These are phyloP conservation scores for Lucilia sericata DNA, from an alignment of 1,140 invertebrate genomes.

Conservation along the genomic window DNA sequence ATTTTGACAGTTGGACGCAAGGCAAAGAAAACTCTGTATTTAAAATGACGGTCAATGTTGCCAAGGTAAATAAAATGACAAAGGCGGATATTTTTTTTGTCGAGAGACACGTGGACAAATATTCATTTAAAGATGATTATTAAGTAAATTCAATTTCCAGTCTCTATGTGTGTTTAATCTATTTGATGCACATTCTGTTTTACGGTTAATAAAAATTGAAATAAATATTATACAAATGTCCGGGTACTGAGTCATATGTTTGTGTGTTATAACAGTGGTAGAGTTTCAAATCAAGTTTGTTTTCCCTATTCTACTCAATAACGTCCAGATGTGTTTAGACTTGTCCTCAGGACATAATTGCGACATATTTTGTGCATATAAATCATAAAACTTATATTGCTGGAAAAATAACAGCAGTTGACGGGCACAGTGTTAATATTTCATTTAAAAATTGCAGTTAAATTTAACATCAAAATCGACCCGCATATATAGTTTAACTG, in stretches of 20 bases:
- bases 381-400: not conserved
- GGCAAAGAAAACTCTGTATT: not conserved
- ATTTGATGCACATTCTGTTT: too few relatives aligned
- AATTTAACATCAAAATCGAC: not conserved
- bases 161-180: not conserved
- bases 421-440: not conserved
- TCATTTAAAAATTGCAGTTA: not conserved
- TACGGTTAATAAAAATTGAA: too few relatives aligned
- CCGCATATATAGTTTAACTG: not conserved
- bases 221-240: not conserved
- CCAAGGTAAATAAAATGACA: constrained; percentile 29
- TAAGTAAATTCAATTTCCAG: not conserved
- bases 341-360: constrained; percentile 13
- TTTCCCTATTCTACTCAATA: not conserved
- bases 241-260: not conserved
- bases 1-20: not conserved
- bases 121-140: not conserved
- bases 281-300: not conserved
- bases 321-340: not conserved
- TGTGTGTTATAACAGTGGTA: too few relatives aligned
- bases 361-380: not conserved
- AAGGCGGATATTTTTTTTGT: constrained; percentile 30
- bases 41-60: not conserved
- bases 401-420: not conserved
- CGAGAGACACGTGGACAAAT: constrained; percentile 28